Evolutionary conservation across 2,888 invertebrate genomes (phyloP).

Genomic region (Pharmacophagus antenor): DNA sequence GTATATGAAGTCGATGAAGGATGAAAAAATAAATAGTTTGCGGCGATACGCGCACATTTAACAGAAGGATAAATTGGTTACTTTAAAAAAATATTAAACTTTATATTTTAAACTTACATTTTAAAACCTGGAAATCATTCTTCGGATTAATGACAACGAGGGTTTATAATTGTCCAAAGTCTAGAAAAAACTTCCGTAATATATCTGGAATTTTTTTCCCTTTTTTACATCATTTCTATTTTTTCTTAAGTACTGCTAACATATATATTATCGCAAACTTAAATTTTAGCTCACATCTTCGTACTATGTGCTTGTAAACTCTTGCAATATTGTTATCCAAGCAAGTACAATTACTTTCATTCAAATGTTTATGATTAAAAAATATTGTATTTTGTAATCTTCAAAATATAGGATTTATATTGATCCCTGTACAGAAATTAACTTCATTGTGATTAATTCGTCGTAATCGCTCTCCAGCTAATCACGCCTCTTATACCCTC

Average conservation of each 20-base stretch:
- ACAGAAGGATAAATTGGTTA: conserved; percentile 11
- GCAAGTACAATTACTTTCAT: background rate
- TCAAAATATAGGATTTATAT: background rate
- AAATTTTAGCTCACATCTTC: too few relatives aligned
- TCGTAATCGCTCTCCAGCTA: conserved; percentile 21
- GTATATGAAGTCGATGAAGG: conserved; percentile 50
- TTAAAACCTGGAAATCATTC: background rate
- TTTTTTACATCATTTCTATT: too few relatives aligned
- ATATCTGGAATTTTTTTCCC: too few relatives aligned
- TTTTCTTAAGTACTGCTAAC: too few relatives aligned
- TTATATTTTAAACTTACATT: background rate
- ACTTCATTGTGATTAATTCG: conserved; percentile 12
- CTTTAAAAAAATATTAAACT: too few relatives aligned
- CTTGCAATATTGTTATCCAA: too few relatives aligned
- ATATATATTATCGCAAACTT: too few relatives aligned
- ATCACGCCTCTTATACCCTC: conserved; percentile 19
- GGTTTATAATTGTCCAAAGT: too few relatives aligned
- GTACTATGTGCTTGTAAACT: too few relatives aligned
- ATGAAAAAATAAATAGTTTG: conserved; percentile 52
- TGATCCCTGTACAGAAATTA: conserved; percentile 2
- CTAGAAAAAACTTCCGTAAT: too few relatives aligned
- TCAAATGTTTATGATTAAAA: too few relatives aligned
- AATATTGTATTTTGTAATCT: too few relatives aligned
- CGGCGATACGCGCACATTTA: conserved; percentile 33
- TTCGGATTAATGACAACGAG: background rate